Conservation (phyloP, 2,797 vertebrate species). For the Lutjanus argentimaculatus region DNA sequence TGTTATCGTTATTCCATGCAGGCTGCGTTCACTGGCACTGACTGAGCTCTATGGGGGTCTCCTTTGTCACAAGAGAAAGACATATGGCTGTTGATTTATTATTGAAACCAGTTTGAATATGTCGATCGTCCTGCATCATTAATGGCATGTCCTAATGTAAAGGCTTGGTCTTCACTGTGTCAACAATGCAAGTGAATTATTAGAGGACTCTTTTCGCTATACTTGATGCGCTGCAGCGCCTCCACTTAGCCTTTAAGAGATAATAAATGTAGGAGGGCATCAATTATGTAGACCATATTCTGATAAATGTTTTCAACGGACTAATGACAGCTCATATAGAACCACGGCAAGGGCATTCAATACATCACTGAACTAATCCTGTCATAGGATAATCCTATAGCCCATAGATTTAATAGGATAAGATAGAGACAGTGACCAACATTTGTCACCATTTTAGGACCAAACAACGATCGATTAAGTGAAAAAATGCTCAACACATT, state of each 20-base stretch:
- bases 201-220: neutral
- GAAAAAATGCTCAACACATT: too few species aligned
- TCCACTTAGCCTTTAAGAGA: conserved; percentile 13
- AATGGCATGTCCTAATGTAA: neutral
- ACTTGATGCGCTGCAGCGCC: conserved; percentile 23
- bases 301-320: neutral
- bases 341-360: neutral
- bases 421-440: too few species aligned
- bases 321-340: neutral
- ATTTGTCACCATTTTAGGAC: too few species aligned
- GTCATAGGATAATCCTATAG: neutral
- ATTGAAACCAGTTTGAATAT: conserved; percentile 17
- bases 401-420: neutral
- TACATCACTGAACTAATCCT: neutral
- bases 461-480: too few species aligned
- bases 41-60: conserved; percentile 25
- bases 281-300: neutral
- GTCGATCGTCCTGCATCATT: neutral
- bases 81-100: conserved; percentile 23
- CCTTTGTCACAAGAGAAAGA: conserved; percentile 41
- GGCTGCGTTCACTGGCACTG: conserved; percentile 31
- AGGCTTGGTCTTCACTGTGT: neutral
- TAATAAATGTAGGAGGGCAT: neutral
- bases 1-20: neutral
- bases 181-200: conserved; percentile 25